phyloP scores from a whole-genome alignment of 2,113 vertebrate species.

The Mus spicilegus region DNA sequence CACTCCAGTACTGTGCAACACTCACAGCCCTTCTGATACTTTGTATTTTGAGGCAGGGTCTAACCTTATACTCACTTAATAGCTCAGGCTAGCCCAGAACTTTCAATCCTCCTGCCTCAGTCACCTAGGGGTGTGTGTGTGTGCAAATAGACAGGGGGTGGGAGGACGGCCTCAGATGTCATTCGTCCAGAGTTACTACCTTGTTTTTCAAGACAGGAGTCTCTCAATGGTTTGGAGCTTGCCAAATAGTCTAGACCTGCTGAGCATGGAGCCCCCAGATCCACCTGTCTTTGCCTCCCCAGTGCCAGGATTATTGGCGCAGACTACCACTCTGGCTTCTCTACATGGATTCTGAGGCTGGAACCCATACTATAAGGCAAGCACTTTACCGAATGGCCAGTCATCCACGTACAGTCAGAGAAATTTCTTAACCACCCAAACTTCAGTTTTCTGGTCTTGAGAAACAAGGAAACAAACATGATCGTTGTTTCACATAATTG shows the following conservation, averaged over 20 bases:
- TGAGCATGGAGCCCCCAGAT: not conserved
- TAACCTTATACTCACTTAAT: not conserved
- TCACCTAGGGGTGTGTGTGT: not conserved
- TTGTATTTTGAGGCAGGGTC: not conserved
- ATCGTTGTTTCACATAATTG: not conserved
- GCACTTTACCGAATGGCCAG: not conserved
- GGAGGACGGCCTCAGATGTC: not conserved
- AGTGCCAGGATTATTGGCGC: not conserved
- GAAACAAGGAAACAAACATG: not conserved
- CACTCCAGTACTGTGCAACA: not conserved
- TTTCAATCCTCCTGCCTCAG: not conserved
- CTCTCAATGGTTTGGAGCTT: not conserved
- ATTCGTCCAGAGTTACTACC: not conserved
- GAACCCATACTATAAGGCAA: not conserved
- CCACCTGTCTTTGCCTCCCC: not conserved
- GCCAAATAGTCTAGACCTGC: not conserved
- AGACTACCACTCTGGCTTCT: not conserved
- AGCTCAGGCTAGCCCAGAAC: not conserved
- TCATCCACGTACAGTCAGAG: not conserved
- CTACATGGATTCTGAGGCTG: not conserved
- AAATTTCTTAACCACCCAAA: not conserved
- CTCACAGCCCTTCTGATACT: not conserved
- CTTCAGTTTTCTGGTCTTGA: not conserved
- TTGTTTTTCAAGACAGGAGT: not conserved
- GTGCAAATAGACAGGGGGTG: not conserved